phyloP scores from a whole-genome alignment of 2,113 vertebrate genomes.

The Hydrochoerus hydrochaeris region DNA sequence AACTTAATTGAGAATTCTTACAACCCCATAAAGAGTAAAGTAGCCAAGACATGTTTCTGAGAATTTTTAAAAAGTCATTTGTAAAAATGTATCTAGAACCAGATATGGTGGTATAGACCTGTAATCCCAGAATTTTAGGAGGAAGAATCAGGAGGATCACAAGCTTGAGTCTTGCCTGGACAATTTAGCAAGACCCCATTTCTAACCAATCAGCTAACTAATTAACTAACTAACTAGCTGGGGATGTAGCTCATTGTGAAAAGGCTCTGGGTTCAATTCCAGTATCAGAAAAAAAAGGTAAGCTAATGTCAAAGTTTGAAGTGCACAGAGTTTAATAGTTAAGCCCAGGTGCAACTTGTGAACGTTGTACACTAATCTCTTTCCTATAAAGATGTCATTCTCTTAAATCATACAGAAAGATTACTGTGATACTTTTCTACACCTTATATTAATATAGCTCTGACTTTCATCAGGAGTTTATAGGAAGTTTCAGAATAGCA shows the following conservation, averaged over 20 bases:
- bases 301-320: constrained; percentile 25
- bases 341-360: background rate
- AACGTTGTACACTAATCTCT: background rate
- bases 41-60: background rate
- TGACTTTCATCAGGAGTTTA: background rate
- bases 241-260: background rate
- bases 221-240: background rate
- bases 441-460: background rate
- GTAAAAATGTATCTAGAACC: background rate
- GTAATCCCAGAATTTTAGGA: background rate
- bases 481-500: constrained; percentile 26
- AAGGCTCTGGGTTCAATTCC: background rate
- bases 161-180: background rate
- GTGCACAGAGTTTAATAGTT: background rate
- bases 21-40: constrained; percentile 10
- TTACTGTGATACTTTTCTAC: background rate
- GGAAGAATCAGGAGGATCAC: background rate
- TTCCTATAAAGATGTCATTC: constrained; percentile 18
- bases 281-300: background rate
- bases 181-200: background rate
- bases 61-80: background rate
- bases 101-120: background rate
- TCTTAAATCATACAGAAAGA: background rate
- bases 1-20: constrained; percentile 39
- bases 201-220: background rate